Evolutionary conservation across 2,113 vertebrate genomes (phyloP).

Genomic region (Brachirus orientalis): DNA sequence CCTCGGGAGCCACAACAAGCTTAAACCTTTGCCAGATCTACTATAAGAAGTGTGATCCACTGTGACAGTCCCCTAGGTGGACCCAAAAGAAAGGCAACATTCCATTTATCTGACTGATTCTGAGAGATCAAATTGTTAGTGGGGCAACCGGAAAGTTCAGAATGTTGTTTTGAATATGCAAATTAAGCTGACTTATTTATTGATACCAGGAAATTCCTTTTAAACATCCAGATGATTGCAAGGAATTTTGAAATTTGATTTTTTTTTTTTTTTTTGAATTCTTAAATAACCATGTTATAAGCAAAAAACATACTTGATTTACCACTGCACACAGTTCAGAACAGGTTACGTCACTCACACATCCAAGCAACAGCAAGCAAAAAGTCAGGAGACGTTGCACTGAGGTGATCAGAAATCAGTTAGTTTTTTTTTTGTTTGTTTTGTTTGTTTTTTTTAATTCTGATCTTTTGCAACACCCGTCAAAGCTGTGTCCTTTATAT

Average conservation of each 20-base stretch:
- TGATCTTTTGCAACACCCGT: conserved; percentile 11
- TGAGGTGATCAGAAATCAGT: conserved; percentile 33
- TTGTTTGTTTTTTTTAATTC: neutral
- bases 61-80: neutral
- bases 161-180: neutral
- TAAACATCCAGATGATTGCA: neutral
- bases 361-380: conserved; percentile 16
- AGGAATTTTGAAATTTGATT: neutral
- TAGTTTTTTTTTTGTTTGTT: no score
- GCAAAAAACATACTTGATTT: conserved; percentile 4
- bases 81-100: neutral
- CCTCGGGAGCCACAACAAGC: neutral
- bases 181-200: neutral
- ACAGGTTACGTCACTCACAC: neutral
- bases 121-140: no score
- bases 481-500: neutral
- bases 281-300: neutral
- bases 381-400: conserved; percentile 7
- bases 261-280: neutral
- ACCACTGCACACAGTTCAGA: conserved; percentile 10
- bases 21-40: no score
- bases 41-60: neutral
- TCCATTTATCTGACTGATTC: neutral
- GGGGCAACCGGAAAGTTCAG: no score
- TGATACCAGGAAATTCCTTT: conserved; percentile 10